Base-by-base conservation (phyloP, 2,888 invertebrate species). In the Nebria salina region DNA sequence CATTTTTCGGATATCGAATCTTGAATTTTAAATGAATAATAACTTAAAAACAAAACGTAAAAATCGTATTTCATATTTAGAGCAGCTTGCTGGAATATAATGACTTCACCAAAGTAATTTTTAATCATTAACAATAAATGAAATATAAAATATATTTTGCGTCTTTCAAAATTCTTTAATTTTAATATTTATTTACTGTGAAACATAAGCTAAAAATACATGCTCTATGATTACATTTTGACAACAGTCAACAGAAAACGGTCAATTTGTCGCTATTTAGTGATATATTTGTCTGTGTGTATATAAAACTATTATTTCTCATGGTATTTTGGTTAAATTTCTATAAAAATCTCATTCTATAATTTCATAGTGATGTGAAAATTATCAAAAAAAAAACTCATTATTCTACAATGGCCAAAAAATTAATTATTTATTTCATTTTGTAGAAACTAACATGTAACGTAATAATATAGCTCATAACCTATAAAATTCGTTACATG, bases 231-330 rank as follows among this genome's bases (percentile, higher is more conserved):
- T 54, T 54, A 54, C 13, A 54, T 54, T 54, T 54, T 54, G 13
- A 54, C 54, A 54, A 54, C 54, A 54, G 54, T 54, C 54, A 54
- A 54, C 54, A 54, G 54, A 54, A 54, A 54, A 54, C 54, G 54
- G 54, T 54, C 54, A 54, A 54, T 54, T 54, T 54, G 2, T 54
- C 54, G 54, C 54, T 54, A 54, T 54, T 54, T 54, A 54, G 54
- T 54, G 54, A 54, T 54, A 54, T 54, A 54, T 54, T 54, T 54
- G 54, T 54, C 54, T 54, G 54, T 54, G 54, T 54, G 54, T 54
- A 54, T 54, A 54, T 54, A 54, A 54, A 54, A 54, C 54, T 54
- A 54, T 54, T 54, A 54, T 11, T 54, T 54, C 54, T 54, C 54
- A 54, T 8, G 13, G 54, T 5, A 3, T 54, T 13, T 54, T 54